A percentile compares a stretch with the other conserved stretches of the same genome.
These are phyloP conservation scores for Maconellicoccus hirsutus DNA, from an alignment of 1,140 invertebrate genomes.

Conservation along the genomic window DNA sequence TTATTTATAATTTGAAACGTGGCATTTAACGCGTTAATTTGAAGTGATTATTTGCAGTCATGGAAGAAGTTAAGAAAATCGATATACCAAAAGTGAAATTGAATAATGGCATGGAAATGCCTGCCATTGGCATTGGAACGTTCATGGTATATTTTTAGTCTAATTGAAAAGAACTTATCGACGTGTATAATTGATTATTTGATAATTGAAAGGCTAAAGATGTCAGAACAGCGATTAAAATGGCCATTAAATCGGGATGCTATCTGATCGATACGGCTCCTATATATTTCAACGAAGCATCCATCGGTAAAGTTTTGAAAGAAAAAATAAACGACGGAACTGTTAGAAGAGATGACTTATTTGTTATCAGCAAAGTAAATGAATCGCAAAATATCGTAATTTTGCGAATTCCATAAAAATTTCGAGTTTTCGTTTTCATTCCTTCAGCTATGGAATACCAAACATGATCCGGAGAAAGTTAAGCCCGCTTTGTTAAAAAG, in stretches of 20 bases:
- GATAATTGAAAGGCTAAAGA: not conserved
- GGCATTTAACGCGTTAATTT: no score
- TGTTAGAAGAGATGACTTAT: conserved; percentile 59
- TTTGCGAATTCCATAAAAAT: conserved; percentile 30
- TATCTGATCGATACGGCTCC: conserved; percentile 56
- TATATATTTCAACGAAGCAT: conserved; percentile 62
- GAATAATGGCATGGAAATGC: conserved; percentile 51
- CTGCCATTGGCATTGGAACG: conserved; percentile 60
- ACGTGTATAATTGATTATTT: not conserved
- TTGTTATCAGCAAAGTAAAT: conserved; percentile 47
- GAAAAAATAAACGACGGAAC: conserved; percentile 57
- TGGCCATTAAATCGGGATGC: conserved; percentile 55
- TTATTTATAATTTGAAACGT: no score
- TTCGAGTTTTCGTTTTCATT: not conserved
- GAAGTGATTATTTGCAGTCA: not conserved
- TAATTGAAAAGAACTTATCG: no score
- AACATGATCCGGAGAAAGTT: conserved; percentile 38
- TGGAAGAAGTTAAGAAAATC: not conserved
- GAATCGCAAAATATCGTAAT: not conserved
- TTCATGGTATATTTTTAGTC: conserved; percentile 47
- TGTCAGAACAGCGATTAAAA: conserved; percentile 38
- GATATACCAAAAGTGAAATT: conserved; percentile 31
- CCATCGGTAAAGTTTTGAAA: conserved; percentile 63
- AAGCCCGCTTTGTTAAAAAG: conserved; percentile 43
- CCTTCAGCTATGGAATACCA: conserved; percentile 43